These are phyloP conservation scores for Phacellophora camtschatica DNA, from an alignment of 30 jellyfish, hydroid and myxozoan genomes.

Conservation along the genomic window DNA sequence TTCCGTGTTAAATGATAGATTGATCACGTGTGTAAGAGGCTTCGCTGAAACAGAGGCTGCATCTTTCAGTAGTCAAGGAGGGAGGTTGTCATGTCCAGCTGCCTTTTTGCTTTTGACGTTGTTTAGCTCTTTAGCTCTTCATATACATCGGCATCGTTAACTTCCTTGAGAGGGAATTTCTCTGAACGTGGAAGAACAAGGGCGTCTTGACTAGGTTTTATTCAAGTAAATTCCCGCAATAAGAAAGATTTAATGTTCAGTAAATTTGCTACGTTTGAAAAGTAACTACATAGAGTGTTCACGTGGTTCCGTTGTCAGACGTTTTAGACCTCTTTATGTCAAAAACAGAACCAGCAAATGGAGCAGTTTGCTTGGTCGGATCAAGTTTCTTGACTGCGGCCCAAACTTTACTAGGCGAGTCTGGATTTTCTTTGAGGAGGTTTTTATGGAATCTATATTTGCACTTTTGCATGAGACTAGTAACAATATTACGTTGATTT, in stretches of 20 bases:
- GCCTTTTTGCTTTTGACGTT: slow-evolving; percentile 55
- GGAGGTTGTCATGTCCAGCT: slow-evolving; percentile 64
- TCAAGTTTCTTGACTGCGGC: slow-evolving; percentile 30
- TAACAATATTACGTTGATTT: slow-evolving; percentile 10
- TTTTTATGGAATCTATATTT: slow-evolving; percentile 9
- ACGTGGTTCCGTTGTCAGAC: background rate
- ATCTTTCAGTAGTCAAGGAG: slow-evolving; percentile 34
- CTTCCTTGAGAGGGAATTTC: slow-evolving; percentile 58
- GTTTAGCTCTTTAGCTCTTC: slow-evolving; percentile 35
- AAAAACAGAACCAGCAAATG: slow-evolving; percentile 1
- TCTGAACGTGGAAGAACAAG: slow-evolving; percentile 41
- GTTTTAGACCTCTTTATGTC: slow-evolving; percentile 1
- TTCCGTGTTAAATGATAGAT: slow-evolving; percentile 22
- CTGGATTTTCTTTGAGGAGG: slow-evolving; percentile 21
- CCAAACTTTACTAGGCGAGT: slow-evolving; percentile 26
- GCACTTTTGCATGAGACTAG: background rate
- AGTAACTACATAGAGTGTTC: background rate
- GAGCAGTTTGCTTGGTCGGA: background rate
- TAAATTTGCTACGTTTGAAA: slow-evolving; percentile 39
- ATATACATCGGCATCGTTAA: slow-evolving; percentile 41
- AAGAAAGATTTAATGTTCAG: slow-evolving; percentile 37
- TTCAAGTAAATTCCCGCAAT: slow-evolving; percentile 36
- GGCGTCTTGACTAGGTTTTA: slow-evolving; percentile 34
- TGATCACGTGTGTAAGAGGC: slow-evolving; percentile 48
- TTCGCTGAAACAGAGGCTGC: slow-evolving; percentile 27